Evolutionary conservation across 2,888 invertebrate species (phyloP), one percentile per base, ranked within the genome.

Genomic region (Drosophila meridiana): DNA sequence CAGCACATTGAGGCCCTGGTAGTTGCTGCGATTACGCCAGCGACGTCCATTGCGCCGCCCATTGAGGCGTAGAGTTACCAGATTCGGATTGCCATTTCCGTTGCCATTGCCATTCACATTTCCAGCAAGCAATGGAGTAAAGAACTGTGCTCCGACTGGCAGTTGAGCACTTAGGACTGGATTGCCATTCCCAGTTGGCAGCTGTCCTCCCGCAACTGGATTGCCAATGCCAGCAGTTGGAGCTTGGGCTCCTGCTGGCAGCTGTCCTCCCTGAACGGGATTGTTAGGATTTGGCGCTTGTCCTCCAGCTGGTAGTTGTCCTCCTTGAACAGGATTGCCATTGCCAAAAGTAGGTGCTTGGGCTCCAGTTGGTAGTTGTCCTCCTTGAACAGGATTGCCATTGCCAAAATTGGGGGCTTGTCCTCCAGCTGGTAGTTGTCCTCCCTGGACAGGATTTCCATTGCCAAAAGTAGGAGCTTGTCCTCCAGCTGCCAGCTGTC

Each of bases 1-100:
- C 4, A 91, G 69, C 8, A 88, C 83, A 57, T 88, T 88, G 1
- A 90, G 57, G 3, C 89, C 89, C 38, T 88, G 88, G 59, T 83
- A 86, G 42, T 90, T 88, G 38, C 73, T 69, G 5, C 89, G 82
- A 55, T 73, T 79, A 8, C 77, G 69, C 64, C 34, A 80, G 0
- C 77, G 75, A 0, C 83, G 71, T 1, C 45, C 3, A 34, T 36
- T 62, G 6, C 64, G 36, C 0, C 62, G 62, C 1, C 50, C 3
- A 45, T 56, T 56, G 52, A 61, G 34, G 5, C 42, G 56, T 2
- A 56, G 3, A 4, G 56, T 30, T 14, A 40, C 30, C 1, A 53
- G 64, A 20, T 59, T 62, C 2, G 20, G 45, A 47, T 62, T 64
- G 26, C 52, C 58, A 4, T 48, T 61, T 4, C 28, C 63, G 6